phyloP scores from a whole-genome alignment of 2,888 invertebrate species.

The Dasypolia templi region DNA sequence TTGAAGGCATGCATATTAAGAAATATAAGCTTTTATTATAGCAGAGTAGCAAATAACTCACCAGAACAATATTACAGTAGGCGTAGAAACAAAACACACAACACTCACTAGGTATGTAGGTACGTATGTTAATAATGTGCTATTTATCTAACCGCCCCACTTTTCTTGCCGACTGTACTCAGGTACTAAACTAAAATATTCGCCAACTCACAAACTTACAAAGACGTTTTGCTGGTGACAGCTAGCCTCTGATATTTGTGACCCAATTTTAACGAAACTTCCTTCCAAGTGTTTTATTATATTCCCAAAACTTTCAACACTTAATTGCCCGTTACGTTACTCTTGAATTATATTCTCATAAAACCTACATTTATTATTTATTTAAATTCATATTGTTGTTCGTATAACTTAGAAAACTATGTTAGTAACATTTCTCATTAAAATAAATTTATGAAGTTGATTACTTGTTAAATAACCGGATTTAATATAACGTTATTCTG shows the following conservation, averaged over 20 bases:
- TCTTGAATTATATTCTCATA: slow-evolving; percentile 55
- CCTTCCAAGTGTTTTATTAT: slow-evolving; percentile 63
- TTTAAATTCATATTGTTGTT: no score
- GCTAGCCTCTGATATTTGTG: slow-evolving; percentile 66
- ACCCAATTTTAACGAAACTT: slow-evolving; percentile 62
- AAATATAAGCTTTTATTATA: not conserved
- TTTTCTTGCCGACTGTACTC: slow-evolving; percentile 38
- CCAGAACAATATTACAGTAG: not conserved
- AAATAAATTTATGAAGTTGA: slow-evolving; percentile 37
- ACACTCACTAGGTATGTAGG: not conserved
- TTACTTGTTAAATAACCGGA: slow-evolving; percentile 19
- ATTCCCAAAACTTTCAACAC: slow-evolving; percentile 57
- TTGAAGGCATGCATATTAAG: not conserved
- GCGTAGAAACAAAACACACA: slow-evolving; percentile 7
- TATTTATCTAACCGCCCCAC: slow-evolving; percentile 19
- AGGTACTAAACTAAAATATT: slow-evolving; percentile 54
- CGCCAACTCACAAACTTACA: slow-evolving; percentile 54
- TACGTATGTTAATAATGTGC: slow-evolving; percentile 34
- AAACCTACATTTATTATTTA: slow-evolving; percentile 43
- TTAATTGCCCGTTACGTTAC: slow-evolving; percentile 52
- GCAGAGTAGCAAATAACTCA: not conserved
- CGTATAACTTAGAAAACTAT: no score
- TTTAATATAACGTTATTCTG: slow-evolving; percentile 32
- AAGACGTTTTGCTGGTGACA: slow-evolving; percentile 62
- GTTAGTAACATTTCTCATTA: no score